Base-by-base conservation (phyloP, 2,888 invertebrate genomes). In the Acleris laterana region DNA sequence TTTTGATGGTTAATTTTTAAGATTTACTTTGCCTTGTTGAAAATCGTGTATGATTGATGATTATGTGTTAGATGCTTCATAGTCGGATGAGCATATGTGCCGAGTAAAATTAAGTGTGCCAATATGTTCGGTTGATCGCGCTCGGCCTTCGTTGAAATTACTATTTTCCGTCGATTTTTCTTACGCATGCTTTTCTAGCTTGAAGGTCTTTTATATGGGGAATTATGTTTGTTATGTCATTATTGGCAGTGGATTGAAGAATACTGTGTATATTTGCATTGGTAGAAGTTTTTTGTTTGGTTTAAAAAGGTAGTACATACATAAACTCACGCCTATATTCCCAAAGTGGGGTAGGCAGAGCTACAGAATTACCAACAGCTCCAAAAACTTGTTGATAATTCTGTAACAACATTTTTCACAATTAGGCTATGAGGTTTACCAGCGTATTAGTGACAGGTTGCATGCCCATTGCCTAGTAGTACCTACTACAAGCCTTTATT, bases 31-130 rank as follows among this genome's bases (percentile, higher is more conserved):
- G 25, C 46, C 48, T 63, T 50, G 58, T 32, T 44, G 20, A 11
- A 25, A 17, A 57, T 13, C 16, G 13, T 53, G 16, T 63, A 48
- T 50, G 58, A 59, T 62, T 71, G 61, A 67, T 67, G 62, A 67
- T 68, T 68, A 59, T 69, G 63, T 13, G 53, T 64, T 58, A 72
- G 77, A 38, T 13, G 38, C 4, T 83, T 83, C 78, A 84, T 80
- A 85, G 79, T 81, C 81, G 84, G 80, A 70, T 85, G 89, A 75
- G 77, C 87, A 93, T 88, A 86, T 92, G 73, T 92, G 92, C 89
- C 92, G 85, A 84, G 87, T 81, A 81, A 85, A 87, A 88, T 90
- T 88, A 90, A 90, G 88, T 90, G 85, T 93, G 92, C 92, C 93
- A 92, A 92, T 93, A 93, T 86, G 91, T 79, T 69, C 82, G 90